Evolutionary conservation across 2,113 vertebrate species (phyloP).

Genomic region (Regulus satrapa): DNA sequence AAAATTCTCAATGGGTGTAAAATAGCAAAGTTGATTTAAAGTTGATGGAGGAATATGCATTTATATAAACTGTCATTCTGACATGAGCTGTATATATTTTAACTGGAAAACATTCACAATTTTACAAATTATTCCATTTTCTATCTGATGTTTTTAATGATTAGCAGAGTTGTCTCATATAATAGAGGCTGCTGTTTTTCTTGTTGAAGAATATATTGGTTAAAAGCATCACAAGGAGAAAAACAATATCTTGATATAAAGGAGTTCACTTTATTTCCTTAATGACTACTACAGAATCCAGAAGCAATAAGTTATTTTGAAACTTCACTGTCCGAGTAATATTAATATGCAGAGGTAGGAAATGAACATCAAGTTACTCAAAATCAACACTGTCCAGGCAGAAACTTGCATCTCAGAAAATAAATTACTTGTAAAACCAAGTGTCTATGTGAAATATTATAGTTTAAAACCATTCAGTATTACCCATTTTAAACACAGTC

Average conservation of each 20-base stretch:
- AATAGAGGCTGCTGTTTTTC: neutral
- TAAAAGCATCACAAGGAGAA: neutral
- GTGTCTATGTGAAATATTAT: slow-evolving; percentile 73
- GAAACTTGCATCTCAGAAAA: slow-evolving; percentile 58
- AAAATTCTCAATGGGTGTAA: neutral
- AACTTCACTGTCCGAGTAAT: neutral
- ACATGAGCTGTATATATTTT: neutral
- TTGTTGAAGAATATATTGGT: neutral
- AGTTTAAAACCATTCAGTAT: slow-evolving; percentile 63
- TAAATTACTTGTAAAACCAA: slow-evolving; percentile 70
- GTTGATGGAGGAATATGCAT: neutral
- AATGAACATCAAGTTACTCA: slow-evolving; percentile 44
- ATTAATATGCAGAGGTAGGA: slow-evolving; percentile 48
- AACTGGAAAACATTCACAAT: neutral
- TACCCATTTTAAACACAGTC: slow-evolving; percentile 69
- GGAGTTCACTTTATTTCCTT: slow-evolving; percentile 20
- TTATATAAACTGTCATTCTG: neutral
- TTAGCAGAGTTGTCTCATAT: neutral
- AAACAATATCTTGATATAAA: slow-evolving; percentile 23
- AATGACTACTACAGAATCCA: slow-evolving; percentile 1
- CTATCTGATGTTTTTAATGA: neutral
- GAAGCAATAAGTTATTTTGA: neutral
- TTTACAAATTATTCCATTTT: neutral
- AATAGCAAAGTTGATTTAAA: neutral
- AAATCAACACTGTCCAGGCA: slow-evolving; percentile 62